Base-by-base conservation (phyloP, 2,888 invertebrate species). In the Acronicta psi region DNA sequence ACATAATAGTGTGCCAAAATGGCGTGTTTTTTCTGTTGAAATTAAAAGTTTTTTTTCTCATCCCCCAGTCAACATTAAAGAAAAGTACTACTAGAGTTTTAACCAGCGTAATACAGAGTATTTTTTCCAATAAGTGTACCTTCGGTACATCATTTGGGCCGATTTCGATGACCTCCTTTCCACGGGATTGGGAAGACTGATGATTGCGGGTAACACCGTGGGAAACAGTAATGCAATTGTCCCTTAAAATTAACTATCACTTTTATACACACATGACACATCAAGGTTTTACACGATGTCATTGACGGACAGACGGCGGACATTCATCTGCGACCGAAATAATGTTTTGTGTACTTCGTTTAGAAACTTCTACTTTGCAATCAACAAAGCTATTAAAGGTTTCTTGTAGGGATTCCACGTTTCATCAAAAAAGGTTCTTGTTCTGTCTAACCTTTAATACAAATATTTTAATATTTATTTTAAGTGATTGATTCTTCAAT, bases 251-350 rank as follows among this genome's bases (percentile, higher is more conserved):
- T 34, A 18, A 68, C 69, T 51, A 44, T 63, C 47, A 69, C 69
- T 74, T 71, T 65, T 54, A 47, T 18, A 20, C 9, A 25, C 29
- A 38, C 61, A 59, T 52, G 51, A 59, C 41, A 42, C 17, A 51
- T 59, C 75, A 70, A 72, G 71, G 71, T 60, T 64, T 37, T 50
- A 13, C 18, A 23, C 31, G 47, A 58, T 58, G 71, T 38, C 67
- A 66, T 52, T 65, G 59, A 45, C 47, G 25, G 25, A 11, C 20
- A 2, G n/a, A 51, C 23, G 23, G 7, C 17, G 18, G 36, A 38
- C 5, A 34, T 40, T 40, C 16, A 20, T 23, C 2, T 34, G 16
- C 42, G n/a, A 0, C 16, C 18, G 29, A 64, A 40, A 43, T 34
- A 20, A 2, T 38, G 13, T 18, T 1, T 23, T 7, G 25, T 50